Percentiles rank a stretch among this genome's conserved stretches.
phyloP scores from a whole-genome alignment of 2,113 vertebrate species.

The Lagopus muta region DNA sequence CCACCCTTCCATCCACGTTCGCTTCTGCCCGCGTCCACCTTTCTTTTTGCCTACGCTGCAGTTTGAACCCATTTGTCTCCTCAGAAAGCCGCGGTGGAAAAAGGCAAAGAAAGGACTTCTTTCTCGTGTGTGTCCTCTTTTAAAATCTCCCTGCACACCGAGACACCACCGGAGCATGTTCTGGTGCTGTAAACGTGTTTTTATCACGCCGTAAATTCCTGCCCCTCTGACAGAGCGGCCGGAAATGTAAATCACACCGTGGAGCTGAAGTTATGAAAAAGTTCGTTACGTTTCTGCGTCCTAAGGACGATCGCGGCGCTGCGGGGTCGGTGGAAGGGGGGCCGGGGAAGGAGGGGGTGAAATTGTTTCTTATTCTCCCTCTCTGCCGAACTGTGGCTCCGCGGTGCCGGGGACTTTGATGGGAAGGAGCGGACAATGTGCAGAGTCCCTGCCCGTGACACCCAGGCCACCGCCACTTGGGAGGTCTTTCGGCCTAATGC shows the following conservation, averaged over 20 bases:
- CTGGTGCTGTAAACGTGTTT: slow-evolving; percentile 69
- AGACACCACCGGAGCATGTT: slow-evolving; percentile 65
- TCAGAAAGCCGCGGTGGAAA: neutral
- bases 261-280: slow-evolving; percentile 57
- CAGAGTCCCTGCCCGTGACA: slow-evolving; percentile 68
- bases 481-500: slow-evolving; percentile 78
- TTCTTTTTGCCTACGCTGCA: neutral
- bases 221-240: slow-evolving; percentile 65
- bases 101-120: neutral
- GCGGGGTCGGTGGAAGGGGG: neutral
- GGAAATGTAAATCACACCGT: slow-evolving; percentile 76
- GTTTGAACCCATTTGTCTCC: neutral
- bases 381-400: slow-evolving; percentile 41
- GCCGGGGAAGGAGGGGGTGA: neutral
- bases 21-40: neutral
- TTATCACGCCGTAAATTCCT: slow-evolving; percentile 76
- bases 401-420: slow-evolving; percentile 44
- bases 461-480: slow-evolving; percentile 81
- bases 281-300: neutral
- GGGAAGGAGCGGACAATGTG: slow-evolving; percentile 61
- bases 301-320: slow-evolving; percentile 3
- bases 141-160: slow-evolving; percentile 4
- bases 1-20: neutral
- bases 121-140: neutral
- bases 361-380: slow-evolving; percentile 45